These are phyloP conservation scores for Pseudococcus viburni DNA, from an alignment of 2,888 invertebrate species.

Conservation along the genomic window DNA sequence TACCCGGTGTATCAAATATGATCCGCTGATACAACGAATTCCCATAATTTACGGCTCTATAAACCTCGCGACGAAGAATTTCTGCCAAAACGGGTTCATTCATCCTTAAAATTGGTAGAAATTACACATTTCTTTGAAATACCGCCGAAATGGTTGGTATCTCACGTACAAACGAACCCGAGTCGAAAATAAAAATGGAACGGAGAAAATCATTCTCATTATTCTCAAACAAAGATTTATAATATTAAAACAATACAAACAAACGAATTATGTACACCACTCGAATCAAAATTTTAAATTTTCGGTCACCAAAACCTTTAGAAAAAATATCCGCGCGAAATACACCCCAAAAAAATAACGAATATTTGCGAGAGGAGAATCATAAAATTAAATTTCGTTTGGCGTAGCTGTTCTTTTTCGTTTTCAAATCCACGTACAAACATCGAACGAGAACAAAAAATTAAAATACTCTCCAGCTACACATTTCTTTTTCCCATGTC, in stretches of 20 bases:
- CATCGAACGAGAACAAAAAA: conserved; percentile 21
- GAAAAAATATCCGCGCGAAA: not conserved
- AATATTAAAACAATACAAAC: conserved; percentile 1
- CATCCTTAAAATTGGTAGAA: conserved; percentile 37
- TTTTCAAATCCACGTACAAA: conserved; percentile 9
- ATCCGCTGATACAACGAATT: conserved; percentile 23
- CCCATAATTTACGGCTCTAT: conserved; percentile 9
- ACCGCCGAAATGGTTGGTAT: not conserved
- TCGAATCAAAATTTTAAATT: conserved; percentile 8
- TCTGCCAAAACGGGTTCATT: conserved; percentile 19
- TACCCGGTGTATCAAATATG: not conserved
- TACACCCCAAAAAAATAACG: not conserved
- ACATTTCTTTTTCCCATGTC: conserved; percentile 15
- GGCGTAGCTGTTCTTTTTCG: not conserved
- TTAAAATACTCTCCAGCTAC: not conserved
- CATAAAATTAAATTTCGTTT: conserved; percentile 27
- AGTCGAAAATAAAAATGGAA: not conserved
- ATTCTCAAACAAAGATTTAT: not conserved
- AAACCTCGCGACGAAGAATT: conserved; percentile 9
- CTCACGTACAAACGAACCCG: not conserved
- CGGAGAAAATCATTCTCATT: not conserved
- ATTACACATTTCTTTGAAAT: conserved; percentile 26
- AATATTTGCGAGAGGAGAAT: not conserved
- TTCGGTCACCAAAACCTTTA: not conserved
- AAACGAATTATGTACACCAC: not conserved